phyloP scores from a whole-genome alignment of 2,113 vertebrate genomes.

The Macroglossus sobrinus region DNA sequence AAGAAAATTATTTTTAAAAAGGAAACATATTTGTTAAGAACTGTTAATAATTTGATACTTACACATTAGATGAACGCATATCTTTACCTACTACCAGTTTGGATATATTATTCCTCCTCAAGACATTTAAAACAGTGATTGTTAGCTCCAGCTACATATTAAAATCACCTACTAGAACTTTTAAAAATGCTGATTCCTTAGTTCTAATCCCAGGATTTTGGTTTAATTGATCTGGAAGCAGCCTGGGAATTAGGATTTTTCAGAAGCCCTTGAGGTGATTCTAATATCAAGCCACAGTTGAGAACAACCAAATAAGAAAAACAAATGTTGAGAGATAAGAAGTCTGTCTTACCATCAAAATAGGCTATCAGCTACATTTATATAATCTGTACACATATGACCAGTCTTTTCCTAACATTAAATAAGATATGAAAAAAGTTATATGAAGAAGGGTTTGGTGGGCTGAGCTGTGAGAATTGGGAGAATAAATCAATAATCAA shows the following conservation, averaged over 20 bases:
- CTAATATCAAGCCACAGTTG: neutral
- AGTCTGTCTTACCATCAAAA: neutral
- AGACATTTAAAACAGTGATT: neutral
- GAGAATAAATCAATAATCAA: neutral
- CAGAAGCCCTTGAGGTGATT: neutral
- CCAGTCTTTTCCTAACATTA: neutral
- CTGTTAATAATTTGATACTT: slow-evolving; percentile 26
- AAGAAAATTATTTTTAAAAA: slow-evolving; percentile 21
- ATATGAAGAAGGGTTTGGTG: neutral
- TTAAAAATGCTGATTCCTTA: neutral
- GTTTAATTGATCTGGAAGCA: neutral
- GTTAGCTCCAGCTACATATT: neutral
- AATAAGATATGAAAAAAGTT: neutral
- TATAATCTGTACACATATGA: neutral
- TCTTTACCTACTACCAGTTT: neutral
- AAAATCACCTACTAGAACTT: neutral
- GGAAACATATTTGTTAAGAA: slow-evolving; percentile 35
- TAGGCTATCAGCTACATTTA: neutral
- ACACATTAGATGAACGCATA: neutral
- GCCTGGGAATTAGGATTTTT: neutral
- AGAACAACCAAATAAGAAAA: neutral
- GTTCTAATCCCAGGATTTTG: neutral
- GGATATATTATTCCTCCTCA: neutral
- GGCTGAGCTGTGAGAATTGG: neutral
- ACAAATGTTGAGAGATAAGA: neutral